Percentiles rank a stretch among this genome's conserved stretches.
Conservation (phyloP, 2,797 vertebrate genomes). For the Parauchenoglanis ngamensis region DNA sequence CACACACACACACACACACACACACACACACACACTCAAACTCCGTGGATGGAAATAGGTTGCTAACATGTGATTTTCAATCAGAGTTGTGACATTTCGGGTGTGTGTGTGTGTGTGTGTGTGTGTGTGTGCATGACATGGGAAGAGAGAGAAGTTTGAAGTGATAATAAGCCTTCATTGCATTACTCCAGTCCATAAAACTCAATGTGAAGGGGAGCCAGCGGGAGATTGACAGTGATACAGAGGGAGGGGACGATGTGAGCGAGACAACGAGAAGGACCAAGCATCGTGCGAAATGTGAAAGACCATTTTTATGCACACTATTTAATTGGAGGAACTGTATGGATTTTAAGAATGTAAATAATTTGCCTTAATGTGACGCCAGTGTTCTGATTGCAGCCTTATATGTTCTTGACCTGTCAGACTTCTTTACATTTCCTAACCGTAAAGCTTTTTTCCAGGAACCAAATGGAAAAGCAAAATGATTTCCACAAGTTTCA, state of each 20-base stretch:
- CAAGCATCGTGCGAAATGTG: background rate
- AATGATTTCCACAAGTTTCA: background rate
- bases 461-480: background rate
- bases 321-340: background rate
- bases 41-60: constrained; percentile 63
- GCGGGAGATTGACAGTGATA: constrained; percentile 9
- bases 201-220: constrained; percentile 30
- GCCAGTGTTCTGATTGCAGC: background rate
- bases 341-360: background rate
- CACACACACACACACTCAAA: constrained; percentile 40
- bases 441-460: background rate
- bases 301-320: background rate
- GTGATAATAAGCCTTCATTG: constrained; percentile 47
- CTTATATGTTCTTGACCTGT: background rate
- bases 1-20: background rate
- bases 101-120: constrained; percentile 23
- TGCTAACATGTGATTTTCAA: constrained; percentile 63
- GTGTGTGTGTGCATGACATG: constrained; percentile 27
- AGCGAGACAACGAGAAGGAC: background rate
- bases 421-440: background rate
- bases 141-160: constrained; percentile 31
- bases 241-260: background rate
- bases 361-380: background rate
- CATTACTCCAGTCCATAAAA: background rate
- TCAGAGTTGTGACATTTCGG: constrained; percentile 69